phyloP scores from a whole-genome alignment of 2,797 vertebrate genomes.

The Protonibea diacanthus region DNA sequence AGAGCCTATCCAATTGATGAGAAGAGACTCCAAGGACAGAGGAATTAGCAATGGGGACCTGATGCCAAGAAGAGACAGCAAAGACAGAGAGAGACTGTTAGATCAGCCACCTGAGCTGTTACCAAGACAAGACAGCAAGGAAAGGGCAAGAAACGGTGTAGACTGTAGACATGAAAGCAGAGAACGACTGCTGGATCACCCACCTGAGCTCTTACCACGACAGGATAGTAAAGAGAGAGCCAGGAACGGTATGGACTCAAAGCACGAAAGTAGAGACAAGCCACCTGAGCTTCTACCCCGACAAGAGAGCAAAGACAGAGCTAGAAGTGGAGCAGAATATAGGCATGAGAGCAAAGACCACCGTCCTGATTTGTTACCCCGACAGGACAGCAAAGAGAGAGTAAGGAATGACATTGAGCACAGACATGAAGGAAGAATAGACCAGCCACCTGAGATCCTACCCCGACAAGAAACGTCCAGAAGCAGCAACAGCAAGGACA shows the following conservation, averaged over 20 bases:
- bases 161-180: slow-evolving; percentile 80
- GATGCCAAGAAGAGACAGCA: slow-evolving; percentile 81
- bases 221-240: slow-evolving; percentile 81
- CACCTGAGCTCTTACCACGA: slow-evolving; percentile 74
- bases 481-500: slow-evolving; percentile 77
- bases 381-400: slow-evolving; percentile 81
- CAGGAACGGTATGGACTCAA: slow-evolving; percentile 78
- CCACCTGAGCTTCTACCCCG: slow-evolving; percentile 75
- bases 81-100: slow-evolving; percentile 85
- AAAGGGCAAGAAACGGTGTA: slow-evolving; percentile 71
- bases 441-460: slow-evolving; percentile 81
- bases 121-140: slow-evolving; percentile 79
- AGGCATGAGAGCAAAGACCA: slow-evolving; percentile 79
- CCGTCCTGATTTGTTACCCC: slow-evolving; percentile 71
- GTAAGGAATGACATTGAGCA: slow-evolving; percentile 83
- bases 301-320: slow-evolving; percentile 80
- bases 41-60: slow-evolving; percentile 75
- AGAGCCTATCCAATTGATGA: slow-evolving; percentile 83
- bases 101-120: slow-evolving; percentile 85
- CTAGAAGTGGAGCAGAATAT: slow-evolving; percentile 73
- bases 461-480: slow-evolving; percentile 88
- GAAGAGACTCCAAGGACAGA: slow-evolving; percentile 84
- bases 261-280: slow-evolving; percentile 74
- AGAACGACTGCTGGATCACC: slow-evolving; percentile 77
- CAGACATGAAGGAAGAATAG: slow-evolving; percentile 80